Evolutionary conservation across 2,888 invertebrate genomes (phyloP).

Genomic region (Chalcis sispes): DNA sequence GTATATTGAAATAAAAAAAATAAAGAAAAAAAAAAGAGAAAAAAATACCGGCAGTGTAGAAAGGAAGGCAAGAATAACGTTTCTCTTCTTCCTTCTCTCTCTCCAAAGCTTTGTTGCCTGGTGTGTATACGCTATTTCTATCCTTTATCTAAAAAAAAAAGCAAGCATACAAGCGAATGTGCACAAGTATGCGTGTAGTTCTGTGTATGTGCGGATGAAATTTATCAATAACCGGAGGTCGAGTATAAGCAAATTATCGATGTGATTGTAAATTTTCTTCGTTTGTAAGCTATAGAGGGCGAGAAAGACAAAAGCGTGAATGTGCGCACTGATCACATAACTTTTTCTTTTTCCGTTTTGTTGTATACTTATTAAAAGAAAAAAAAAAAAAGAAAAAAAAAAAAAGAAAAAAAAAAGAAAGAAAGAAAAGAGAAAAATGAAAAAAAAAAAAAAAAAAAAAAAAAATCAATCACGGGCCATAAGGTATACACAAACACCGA

Average conservation of each 20-base stretch:
- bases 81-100: conserved; percentile 39
- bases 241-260: conserved; percentile 53
- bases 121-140: conserved; percentile 45
- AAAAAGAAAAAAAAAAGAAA: no score
- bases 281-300: conserved; percentile 55
- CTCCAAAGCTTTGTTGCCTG: conserved; percentile 24
- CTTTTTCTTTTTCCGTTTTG: conserved; percentile 9
- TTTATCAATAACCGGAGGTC: conserved; percentile 31
- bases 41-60: conserved; percentile 21
- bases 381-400: background rate
- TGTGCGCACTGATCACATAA: conserved; percentile 21
- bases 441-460: no score
- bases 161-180: conserved; percentile 41
- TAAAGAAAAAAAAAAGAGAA: no score
- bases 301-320: conserved; percentile 36
- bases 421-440: background rate
- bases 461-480: conserved; percentile 2
- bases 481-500: background rate
- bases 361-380: conserved; percentile 1
- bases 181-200: conserved; percentile 22
- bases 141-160: conserved; percentile 11
- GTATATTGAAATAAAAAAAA: conserved; percentile 10
- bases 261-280: conserved; percentile 59
- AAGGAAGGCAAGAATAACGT: conserved; percentile 14
- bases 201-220: no score